Evolutionary conservation across 2,113 vertebrate species (phyloP), one percentile per base, ranked within the genome.

Genomic region (Rynchops niger): DNA sequence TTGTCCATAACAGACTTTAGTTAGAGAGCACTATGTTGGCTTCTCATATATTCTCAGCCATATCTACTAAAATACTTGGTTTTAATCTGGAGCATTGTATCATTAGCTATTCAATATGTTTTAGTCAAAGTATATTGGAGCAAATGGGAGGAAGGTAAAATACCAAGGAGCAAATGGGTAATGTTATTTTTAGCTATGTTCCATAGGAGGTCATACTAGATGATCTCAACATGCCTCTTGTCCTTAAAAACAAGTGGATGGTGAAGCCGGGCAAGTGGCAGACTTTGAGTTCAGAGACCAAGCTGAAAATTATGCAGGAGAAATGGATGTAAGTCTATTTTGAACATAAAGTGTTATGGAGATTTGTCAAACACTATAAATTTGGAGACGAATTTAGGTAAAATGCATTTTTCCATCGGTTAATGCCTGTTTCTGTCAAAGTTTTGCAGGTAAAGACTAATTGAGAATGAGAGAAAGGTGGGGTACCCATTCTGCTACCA

Each of bases 1-100:
- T 85, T 93, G 69, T 79, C 90, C 63, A 5, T 88, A 93, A 72
- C 62, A 73, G 96, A 47, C 50, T 87, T 94, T 36, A 95, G 53
- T 95, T 65, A 88, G 94, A 65, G 77, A 82, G 67, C 70, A 17
- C 47, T 86, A 32, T 16, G 8, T 61, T 93, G 58, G 21, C 30
- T 49, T 85, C 49, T 72, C 42, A 30, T 49, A 36, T 53, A 40
- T 65, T 92, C 40, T 79, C 29, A 93, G 62, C 50, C 32, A 8
- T 77, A 74, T 30, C 59, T 90, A 32, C 43, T 55, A 4, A 72
- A 65, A 40, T n/a, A 17, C 53, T 84, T 94, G 63, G 3, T 58
- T 86, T 78, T 82, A 62, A 71, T 70, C 36, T 62, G 7, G 18
- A 42, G 11, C 32, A 14, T 69, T 91, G 26, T 56, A 38, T 56